Evolutionary conservation across 2,113 vertebrate genomes (phyloP), one percentile per base, ranked within the genome.

Genomic region (Nycticebus coucang): DNA sequence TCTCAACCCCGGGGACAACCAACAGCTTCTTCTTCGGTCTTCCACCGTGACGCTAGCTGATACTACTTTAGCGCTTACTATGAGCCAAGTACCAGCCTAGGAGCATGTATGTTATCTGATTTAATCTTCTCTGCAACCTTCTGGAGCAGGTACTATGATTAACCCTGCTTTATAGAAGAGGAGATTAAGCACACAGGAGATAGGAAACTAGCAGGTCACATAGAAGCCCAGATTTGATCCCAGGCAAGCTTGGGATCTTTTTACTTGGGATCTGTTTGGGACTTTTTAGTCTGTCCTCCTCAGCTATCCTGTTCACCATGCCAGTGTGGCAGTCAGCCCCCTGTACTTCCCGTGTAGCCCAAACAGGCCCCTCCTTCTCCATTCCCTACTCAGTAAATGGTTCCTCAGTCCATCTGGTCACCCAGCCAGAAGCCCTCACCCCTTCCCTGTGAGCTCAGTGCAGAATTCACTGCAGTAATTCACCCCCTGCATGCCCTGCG

Each of bases 241-340:
- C 28, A 11, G n/a, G 11, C 11, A 37, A 45, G 37, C 22, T 3
- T n/a, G n/a, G n/a, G n/a, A n/a, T n/a, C n/a, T n/a, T n/a, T n/a
- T n/a, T n/a, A n/a, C n/a, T n/a, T n/a, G n/a, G n/a, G n/a, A n/a
- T n/a, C 11, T 7, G 21, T 26, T 41, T 14, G 26, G 45, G 78
- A 33, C 24, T n/a, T 26, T 26, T 41, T 0, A 4, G 71, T 60
- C 30, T 21, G 14, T 50, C 26, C 33, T 30, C 28, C 28, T 30
- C 9, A 15, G 21, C 41, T 21, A 11, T 3, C 7, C 35, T 14
- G 4, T 10, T 33, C 57, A 41, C 0, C 1, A 3, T 53, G 5
- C 24, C 17, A 50, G 35, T 4, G 8, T 15, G 35, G 45, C 62
- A 62, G 62, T n/a, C 30, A 9, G 4, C 3, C 2, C 12, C 33